Evolutionary conservation across 2,113 vertebrate species (phyloP).

Genomic region (Junco hyemalis): DNA sequence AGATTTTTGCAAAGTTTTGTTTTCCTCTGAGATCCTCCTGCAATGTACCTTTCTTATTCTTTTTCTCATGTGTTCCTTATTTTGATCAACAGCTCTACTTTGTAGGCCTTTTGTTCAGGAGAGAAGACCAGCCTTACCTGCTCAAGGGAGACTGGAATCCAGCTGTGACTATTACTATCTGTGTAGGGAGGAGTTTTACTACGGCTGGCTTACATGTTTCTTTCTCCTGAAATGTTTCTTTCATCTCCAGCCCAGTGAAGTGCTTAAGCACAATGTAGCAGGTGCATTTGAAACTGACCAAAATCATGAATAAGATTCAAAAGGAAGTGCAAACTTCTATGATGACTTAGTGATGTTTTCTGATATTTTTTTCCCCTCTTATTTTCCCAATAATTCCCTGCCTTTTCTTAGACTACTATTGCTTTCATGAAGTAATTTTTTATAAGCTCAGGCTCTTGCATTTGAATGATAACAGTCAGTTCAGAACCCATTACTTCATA

Average conservation of each 20-base stretch:
- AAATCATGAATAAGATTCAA: background rate
- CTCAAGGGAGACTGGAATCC: background rate
- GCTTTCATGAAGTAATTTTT: background rate
- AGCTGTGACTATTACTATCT: background rate
- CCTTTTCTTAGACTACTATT: background rate
- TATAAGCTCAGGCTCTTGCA: background rate
- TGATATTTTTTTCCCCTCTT: background rate
- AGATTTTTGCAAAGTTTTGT: background rate
- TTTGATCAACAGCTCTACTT: background rate
- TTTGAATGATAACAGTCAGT: background rate
- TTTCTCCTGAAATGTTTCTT: background rate
- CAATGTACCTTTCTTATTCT: background rate
- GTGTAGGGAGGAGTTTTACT: background rate
- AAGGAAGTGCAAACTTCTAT: background rate
- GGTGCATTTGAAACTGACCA: background rate
- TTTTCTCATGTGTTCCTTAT: background rate
- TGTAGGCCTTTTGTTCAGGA: background rate
- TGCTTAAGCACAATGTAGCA: background rate
- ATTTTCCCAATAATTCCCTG: background rate
- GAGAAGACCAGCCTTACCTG: background rate
- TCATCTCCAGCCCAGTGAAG: background rate
- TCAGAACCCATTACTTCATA: background rate
- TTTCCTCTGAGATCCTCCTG: background rate
- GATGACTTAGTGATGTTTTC: fast-evolving
- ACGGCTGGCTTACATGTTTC: fast-evolving